Conservation (phyloP, 2,113 vertebrate genomes). For the Malaclemys terrapin region DNA sequence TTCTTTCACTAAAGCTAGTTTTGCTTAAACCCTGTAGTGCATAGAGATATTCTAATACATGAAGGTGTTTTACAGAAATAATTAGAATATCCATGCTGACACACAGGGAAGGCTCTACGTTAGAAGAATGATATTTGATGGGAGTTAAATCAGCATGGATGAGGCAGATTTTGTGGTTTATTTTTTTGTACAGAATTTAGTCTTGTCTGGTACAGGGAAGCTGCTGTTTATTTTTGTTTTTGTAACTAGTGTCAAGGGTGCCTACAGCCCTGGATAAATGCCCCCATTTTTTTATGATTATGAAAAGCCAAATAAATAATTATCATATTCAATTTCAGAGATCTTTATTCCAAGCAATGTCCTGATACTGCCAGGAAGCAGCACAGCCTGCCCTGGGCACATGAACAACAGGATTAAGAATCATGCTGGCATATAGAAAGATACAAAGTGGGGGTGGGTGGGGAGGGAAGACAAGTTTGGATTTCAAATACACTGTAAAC, state of each 20-base stretch:
- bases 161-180: background rate
- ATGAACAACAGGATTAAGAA: background rate
- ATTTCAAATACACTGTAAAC: background rate
- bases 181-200: background rate
- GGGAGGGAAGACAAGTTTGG: too few species aligned
- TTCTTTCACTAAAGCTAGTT: background rate
- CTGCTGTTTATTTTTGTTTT: background rate
- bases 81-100: background rate
- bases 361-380: background rate
- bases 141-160: background rate
- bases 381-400: background rate
- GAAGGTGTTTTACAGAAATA: background rate
- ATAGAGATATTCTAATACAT: background rate
- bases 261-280: background rate
- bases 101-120: background rate
- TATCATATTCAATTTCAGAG: background rate
- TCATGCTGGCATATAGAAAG: background rate
- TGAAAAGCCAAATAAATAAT: background rate
- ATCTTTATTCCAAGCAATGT: background rate
- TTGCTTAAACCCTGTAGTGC: background rate
- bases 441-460: background rate
- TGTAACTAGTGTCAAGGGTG: background rate
- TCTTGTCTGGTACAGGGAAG: background rate
- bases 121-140: background rate
- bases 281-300: background rate